phyloP scores from a whole-genome alignment of 2,113 vertebrate genomes.

The Muntiacus muntjak region DNA sequence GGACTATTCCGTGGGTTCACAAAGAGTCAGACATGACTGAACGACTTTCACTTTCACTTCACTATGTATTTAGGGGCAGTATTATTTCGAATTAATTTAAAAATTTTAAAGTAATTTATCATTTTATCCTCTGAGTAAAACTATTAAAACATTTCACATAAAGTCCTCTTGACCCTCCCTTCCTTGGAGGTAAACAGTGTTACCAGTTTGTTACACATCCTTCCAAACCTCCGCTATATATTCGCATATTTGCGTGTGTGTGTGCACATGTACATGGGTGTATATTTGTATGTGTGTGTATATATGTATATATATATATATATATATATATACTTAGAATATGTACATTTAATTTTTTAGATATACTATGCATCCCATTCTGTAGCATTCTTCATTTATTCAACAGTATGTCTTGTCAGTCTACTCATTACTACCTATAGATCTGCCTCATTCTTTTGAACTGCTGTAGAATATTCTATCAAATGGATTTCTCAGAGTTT shows the following conservation, averaged over 20 bases:
- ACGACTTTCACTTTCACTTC: background rate
- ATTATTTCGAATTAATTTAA: background rate
- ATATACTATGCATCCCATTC: background rate
- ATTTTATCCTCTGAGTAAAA: background rate
- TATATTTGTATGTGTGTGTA: rapidly evolving
- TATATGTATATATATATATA: too few relatives aligned
- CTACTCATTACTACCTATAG: background rate
- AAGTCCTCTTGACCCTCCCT: background rate
- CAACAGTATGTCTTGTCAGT: background rate
- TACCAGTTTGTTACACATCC: background rate
- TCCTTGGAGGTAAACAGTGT: background rate
- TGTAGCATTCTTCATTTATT: background rate
- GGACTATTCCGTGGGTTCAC: background rate
- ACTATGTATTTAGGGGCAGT: background rate
- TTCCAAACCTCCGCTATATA: background rate
- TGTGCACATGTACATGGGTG: background rate
- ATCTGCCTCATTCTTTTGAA: background rate
- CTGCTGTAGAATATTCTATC: background rate
- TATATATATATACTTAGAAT: background rate
- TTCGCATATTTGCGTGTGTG: background rate
- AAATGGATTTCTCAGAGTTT: background rate
- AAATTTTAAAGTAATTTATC: background rate
- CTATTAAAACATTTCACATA: background rate
- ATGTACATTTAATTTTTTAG: background rate
- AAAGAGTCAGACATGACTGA: background rate